A percentile compares a stretch with the other conserved stretches of the same genome.
Evolutionary conservation across 2,113 vertebrate species (phyloP).

Genomic region (Platichthys stellatus): DNA sequence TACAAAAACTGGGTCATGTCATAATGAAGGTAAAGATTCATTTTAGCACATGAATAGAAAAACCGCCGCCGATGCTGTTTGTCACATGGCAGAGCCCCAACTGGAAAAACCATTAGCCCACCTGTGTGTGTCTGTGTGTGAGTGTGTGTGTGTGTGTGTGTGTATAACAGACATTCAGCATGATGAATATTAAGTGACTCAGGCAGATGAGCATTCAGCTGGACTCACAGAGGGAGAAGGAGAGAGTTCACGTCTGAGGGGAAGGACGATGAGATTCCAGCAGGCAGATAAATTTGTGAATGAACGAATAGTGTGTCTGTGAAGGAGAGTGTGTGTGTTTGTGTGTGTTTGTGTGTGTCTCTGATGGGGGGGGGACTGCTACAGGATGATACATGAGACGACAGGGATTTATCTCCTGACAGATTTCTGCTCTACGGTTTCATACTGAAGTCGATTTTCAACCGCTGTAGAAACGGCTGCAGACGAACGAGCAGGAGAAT

Average conservation of each 20-base stretch:
- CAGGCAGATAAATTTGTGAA: slow-evolving; percentile 18
- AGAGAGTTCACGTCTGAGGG: slow-evolving; percentile 14
- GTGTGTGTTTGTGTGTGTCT: no score
- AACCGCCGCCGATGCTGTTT: neutral
- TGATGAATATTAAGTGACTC: slow-evolving; percentile 54
- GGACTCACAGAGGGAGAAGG: slow-evolving; percentile 42
- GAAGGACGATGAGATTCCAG: slow-evolving; percentile 36
- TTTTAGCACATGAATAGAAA: no score
- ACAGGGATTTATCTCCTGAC: no score
- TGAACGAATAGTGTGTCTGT: neutral
- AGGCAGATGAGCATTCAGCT: slow-evolving; percentile 69
- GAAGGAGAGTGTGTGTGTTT: no score
- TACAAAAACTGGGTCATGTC: neutral
- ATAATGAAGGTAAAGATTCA: slow-evolving; percentile 5
- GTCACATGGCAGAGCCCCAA: slow-evolving; percentile 42
- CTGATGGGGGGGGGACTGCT: no score
- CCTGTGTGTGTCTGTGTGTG: slow-evolving; percentile 15
- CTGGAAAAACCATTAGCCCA: no score
- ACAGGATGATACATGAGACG: no score
- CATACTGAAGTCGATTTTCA: no score
- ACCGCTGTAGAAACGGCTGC: no score
- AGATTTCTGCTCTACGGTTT: no score
- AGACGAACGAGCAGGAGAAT: neutral
- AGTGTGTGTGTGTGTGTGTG: slow-evolving; percentile 31
- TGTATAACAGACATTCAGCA: slow-evolving; percentile 10